A percentile compares a stretch with the other conserved stretches of the same genome.
Conservation (phyloP, 2,888 invertebrate genomes). For the Folsomia manolachei region DNA sequence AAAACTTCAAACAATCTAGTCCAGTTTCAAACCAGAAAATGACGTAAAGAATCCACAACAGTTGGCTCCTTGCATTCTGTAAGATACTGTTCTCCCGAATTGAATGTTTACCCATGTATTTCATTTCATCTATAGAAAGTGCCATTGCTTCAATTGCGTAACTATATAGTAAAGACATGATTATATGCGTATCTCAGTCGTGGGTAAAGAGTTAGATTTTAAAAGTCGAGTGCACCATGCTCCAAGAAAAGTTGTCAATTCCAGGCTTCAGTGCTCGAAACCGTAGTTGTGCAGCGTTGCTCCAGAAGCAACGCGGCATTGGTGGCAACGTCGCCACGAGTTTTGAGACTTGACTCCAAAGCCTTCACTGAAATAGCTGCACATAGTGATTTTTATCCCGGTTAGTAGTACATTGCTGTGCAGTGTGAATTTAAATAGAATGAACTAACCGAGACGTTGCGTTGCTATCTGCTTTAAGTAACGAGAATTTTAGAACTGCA, state of each 20-base stretch:
- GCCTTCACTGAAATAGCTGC: background rate
- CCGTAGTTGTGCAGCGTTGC: background rate
- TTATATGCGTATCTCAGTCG: too few species aligned
- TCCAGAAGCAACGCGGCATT: background rate
- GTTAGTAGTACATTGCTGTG: background rate
- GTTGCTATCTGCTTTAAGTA: background rate
- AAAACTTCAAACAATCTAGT: background rate
- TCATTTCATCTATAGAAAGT: too few species aligned
- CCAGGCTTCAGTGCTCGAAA: slow-evolving; percentile 11
- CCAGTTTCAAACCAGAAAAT: background rate
- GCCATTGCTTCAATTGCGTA: too few species aligned
- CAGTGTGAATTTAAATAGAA: slow-evolving; percentile 8
- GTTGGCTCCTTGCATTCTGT: background rate
- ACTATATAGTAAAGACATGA: background rate
- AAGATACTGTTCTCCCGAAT: background rate
- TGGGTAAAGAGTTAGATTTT: background rate
- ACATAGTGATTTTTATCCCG: background rate
- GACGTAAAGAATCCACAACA: background rate
- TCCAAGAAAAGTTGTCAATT: slow-evolving; percentile 13
- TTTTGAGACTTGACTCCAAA: slow-evolving; percentile 14
- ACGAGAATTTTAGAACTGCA: too few species aligned
- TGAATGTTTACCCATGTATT: background rate
- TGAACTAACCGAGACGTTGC: background rate
- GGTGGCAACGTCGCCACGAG: slow-evolving; percentile 47
- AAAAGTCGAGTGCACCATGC: background rate